Base-by-base conservation (phyloP, 1,140 invertebrate genomes). In the Dendroctonus ponderosae region DNA sequence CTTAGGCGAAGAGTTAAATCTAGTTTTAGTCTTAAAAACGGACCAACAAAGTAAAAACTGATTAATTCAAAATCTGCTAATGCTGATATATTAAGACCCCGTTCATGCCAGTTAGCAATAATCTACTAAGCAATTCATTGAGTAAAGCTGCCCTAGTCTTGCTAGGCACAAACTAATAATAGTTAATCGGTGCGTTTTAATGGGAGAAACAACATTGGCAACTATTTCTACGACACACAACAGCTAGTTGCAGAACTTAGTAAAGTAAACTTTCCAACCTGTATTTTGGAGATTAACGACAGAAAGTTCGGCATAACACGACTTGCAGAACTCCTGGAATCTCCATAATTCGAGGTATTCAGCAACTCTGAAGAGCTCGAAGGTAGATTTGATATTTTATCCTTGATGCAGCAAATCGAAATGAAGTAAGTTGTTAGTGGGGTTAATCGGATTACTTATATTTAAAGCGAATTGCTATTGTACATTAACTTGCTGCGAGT, bases 261-360 rank as follows among this genome's bases (percentile, higher is more conserved):
- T 41, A 51, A 59, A 52, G 48, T 64, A 64, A 62, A 67, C 58
- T 56, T 51, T 70, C 68, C 88, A 85, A 90, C 89, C 88, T 90
- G 87, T 68, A 90, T 77, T 77, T 85, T 86, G 73, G 85, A 84
- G 70, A 90, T 83, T 75, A 90, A 80, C 74, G 83, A 82, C 78
- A 84, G 86, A 74, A 90, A 85, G 76, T 88, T 85, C 60, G 88
- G 88, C 79, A 88, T 81, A 70, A 85, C 79, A 63, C 86, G 82
- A 68, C 84, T 85, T 69, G 85, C 82, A 52, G 87, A 87, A 73
- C 84, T 82, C 70, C 82, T 81, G 68, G 83, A 81, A 63, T 79
- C 66, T 65, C 69, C 73, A 69, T 57, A 63, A 61, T 70, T 69
- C n/a, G 66, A 53, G 37, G 76, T 72, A 63, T 73, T 75, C 54